Conservation (phyloP, 2,113 vertebrate genomes). For the Progne subis region DNA sequence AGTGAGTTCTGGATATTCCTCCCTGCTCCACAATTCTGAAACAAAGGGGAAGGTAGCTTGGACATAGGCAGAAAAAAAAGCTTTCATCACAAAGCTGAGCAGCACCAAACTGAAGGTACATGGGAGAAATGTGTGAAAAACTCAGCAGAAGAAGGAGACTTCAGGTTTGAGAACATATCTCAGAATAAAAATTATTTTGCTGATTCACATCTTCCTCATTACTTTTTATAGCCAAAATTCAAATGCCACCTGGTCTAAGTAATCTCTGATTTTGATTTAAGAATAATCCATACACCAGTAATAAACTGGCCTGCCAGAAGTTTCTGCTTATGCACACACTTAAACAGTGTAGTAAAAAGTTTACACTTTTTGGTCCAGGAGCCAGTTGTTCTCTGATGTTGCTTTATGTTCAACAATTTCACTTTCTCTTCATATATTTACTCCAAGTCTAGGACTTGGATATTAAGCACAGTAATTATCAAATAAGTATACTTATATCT, state of each 20-base stretch:
- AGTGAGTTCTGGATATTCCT: neutral
- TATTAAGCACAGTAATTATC: neutral
- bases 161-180: neutral
- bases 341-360: neutral
- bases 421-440: neutral
- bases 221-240: slow-evolving; percentile 38
- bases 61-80: neutral
- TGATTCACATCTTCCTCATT: slow-evolving; percentile 30
- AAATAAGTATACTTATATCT: neutral
- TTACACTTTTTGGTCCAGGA: neutral
- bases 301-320: neutral
- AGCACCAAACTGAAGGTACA: neutral
- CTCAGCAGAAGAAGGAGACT: neutral
- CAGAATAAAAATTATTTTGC: neutral
- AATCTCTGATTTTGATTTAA: slow-evolving; percentile 28
- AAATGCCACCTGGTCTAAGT: neutral
- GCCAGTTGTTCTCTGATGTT: neutral
- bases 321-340: slow-evolving; percentile 16
- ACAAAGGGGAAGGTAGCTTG: neutral
- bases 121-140: neutral
- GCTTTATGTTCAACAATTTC: neutral
- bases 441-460: neutral
- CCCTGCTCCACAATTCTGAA: neutral
- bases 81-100: neutral
- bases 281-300: neutral